A percentile compares a stretch with the other conserved stretches of the same genome.
Evolutionary conservation across 1,140 invertebrate genomes (phyloP).

Genomic region (Lepidurus couesii): DNA sequence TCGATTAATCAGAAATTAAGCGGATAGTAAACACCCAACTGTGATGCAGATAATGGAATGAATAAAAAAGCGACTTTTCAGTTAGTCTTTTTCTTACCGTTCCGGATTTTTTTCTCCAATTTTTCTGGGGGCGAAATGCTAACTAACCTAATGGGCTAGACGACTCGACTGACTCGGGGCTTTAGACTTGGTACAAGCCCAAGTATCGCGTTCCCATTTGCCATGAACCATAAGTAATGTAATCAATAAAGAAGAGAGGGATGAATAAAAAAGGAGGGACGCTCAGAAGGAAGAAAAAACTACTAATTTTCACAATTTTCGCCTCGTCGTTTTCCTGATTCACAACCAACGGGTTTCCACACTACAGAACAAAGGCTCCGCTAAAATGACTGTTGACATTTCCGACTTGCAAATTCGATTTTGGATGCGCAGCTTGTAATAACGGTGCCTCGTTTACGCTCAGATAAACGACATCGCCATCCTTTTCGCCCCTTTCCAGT

Average conservation of each 20-base stretch:
- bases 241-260: constrained; percentile 3
- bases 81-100: background rate
- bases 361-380: background rate
- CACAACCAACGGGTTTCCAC: background rate
- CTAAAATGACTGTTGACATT: constrained; percentile 10
- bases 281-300: background rate
- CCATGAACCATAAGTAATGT: constrained; percentile 19
- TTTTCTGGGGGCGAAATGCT: background rate
- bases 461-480: background rate
- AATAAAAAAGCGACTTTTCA: background rate
- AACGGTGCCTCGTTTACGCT: background rate
- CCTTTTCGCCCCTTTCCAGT: background rate
- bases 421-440: background rate
- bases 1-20: background rate
- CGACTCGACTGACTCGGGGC: constrained; percentile 6
- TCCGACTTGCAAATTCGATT: background rate
- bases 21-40: background rate
- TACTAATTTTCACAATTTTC: background rate
- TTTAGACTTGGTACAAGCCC: constrained; percentile 17
- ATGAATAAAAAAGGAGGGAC: background rate
- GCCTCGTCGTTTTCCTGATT: background rate
- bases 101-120: background rate
- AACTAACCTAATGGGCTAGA: constrained; percentile 3
- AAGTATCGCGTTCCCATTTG: constrained; percentile 15
- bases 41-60: background rate